These are phyloP conservation scores for Tetramorium simillimum DNA, from an alignment of 1,140 invertebrate species.

Conservation along the genomic window DNA sequence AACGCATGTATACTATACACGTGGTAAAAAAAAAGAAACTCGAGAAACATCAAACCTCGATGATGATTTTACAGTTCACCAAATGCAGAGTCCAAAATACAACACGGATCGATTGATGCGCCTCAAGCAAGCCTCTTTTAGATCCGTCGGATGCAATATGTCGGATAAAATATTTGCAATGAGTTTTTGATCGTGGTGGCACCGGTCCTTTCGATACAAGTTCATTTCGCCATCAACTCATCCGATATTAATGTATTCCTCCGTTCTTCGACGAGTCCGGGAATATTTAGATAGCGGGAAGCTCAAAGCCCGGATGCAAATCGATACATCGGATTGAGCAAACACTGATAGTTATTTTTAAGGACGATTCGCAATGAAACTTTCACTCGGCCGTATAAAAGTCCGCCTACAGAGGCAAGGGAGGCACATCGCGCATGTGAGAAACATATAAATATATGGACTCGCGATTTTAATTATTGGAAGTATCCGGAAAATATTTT, in stretches of 20 bases:
- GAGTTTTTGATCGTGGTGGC: slow-evolving; percentile 64
- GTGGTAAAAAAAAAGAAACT: not conserved
- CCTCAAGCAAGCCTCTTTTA: slow-evolving; percentile 45
- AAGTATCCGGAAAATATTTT: slow-evolving; percentile 39
- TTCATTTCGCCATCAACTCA: slow-evolving; percentile 65
- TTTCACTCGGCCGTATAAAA: slow-evolving; percentile 58
- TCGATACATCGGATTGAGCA: slow-evolving; percentile 61
- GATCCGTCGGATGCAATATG: slow-evolving; percentile 55
- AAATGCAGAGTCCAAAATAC: not conserved
- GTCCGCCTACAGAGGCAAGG: slow-evolving; percentile 27
- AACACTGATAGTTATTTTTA: slow-evolving; percentile 67
- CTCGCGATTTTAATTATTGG: slow-evolving; percentile 45
- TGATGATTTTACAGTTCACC: not conserved
- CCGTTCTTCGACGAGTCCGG: slow-evolving; percentile 53
- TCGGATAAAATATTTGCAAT: slow-evolving; percentile 62
- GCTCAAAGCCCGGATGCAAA: slow-evolving; percentile 71
- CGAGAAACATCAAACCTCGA: not conserved
- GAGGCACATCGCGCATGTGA: no score
- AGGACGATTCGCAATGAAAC: slow-evolving; percentile 67
- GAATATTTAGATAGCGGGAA: slow-evolving; percentile 63
- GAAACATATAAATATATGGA: slow-evolving; percentile 16
- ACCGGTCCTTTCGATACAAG: slow-evolving; percentile 66
- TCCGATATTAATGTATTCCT: slow-evolving; percentile 72
- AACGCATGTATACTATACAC: not conserved
- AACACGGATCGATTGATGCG: slow-evolving; percentile 9